These are phyloP conservation scores for Cheirogaleus medius DNA, from an alignment of 2,113 vertebrate genomes.

Conservation along the genomic window DNA sequence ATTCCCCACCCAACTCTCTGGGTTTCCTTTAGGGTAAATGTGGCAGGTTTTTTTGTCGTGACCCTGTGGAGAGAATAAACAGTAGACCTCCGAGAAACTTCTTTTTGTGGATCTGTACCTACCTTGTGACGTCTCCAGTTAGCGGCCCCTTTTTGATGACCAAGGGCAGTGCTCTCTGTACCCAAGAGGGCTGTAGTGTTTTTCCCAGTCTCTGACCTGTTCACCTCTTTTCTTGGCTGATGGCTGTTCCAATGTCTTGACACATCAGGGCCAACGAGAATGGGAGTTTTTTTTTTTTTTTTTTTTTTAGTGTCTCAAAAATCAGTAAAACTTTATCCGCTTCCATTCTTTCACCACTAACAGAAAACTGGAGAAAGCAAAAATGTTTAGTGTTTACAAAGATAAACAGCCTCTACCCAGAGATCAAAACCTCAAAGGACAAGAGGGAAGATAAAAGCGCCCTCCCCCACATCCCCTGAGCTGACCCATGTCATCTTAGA, in stretches of 20 bases:
- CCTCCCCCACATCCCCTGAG: no score
- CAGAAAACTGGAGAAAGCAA: no score
- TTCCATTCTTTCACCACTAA: no score
- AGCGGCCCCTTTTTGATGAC: not conserved
- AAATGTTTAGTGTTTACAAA: no score
- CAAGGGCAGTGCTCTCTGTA: not conserved
- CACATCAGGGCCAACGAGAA: not conserved
- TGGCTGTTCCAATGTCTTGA: not conserved
- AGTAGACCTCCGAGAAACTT: not conserved
- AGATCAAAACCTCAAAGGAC: no score
- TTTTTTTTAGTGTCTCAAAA: no score
- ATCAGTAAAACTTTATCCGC: no score
- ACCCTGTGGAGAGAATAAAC: not conserved
- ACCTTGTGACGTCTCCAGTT: not conserved
- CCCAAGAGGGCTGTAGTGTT: not conserved
- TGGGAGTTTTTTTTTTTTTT: constrained; percentile 24
- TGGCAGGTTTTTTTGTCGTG: not conserved
- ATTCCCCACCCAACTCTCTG: not conserved
- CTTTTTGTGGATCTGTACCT: constrained; percentile 17
- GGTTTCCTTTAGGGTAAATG: not conserved
- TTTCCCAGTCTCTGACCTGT: not conserved
- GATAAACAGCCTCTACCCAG: no score
- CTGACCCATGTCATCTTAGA: no score
- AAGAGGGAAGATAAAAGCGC: no score
- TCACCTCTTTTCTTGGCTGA: not conserved